Base-by-base conservation (phyloP, 1,140 invertebrate species). In the Armadillidium nasatum region DNA sequence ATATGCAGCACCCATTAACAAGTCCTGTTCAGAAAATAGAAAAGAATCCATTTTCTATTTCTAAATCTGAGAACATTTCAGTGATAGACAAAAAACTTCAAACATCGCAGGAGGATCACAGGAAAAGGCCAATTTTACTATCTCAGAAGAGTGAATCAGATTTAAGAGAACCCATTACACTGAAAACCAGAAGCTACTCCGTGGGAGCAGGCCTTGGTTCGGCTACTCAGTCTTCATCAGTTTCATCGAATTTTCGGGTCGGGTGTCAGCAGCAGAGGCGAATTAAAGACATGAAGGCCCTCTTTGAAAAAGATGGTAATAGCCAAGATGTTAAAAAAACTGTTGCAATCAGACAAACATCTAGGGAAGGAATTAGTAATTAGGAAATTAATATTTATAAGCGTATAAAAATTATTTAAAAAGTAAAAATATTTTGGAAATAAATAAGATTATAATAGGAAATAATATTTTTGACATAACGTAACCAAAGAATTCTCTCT, bases 211-310 rank as follows among this genome's bases (percentile, higher is more conserved):
- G 50, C 1, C 7, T 60, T 10, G 54, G 50, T 68, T 46, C 73
- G 1, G 45, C 73, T 7, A 33, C 33, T 33, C 33, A 33, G 33
- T 33, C 33, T 1, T 33, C 33, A 6, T 33, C 33, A 3, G 33
- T 6, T 33, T 54, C 69, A 19, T 67, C 73, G 15, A 75, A 75
- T 44, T 44, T 60, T n/a, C 69, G 60, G 10, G 66, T 44, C 11
- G 66, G 44, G 43, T 67, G 44, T 70, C 74, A 75, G 22, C 79
- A 78, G 19, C 79, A 76, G 71, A 76, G 77, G 69, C 66, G 77
- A 33, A 80, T 80, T 50, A 72, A 74, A 66, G 79, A 80, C 46
- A 80, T 80, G 77, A 76, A 76, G 71, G 79, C 79, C 22, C 76
- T 80, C 23, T 80, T 80, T 76, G 79, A 80, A 69, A 73, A 76